phyloP scores from a whole-genome alignment of 2,888 invertebrate species.

The Drosophila neonasuta region DNA sequence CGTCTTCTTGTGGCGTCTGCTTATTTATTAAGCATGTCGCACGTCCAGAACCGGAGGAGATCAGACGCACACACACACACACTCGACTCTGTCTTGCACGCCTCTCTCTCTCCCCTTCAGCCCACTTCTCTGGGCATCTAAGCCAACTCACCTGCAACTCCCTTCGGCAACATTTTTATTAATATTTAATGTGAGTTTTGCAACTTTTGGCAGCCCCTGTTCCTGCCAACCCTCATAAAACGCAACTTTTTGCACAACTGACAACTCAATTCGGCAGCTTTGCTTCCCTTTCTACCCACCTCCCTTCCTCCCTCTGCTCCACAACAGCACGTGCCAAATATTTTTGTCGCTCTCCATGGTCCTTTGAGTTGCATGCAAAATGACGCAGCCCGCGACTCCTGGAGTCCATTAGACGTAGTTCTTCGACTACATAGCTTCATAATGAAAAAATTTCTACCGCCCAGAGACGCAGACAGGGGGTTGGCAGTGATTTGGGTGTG shows the following conservation, averaged over 20 bases:
- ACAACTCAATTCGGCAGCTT: conserved; percentile 76
- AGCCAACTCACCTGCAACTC: conserved; percentile 61
- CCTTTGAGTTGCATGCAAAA: conserved; percentile 55
- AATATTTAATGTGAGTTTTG: conserved; percentile 75
- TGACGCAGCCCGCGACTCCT: conserved; percentile 38
- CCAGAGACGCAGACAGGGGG: conserved; percentile 41
- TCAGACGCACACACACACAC: conserved; percentile 32
- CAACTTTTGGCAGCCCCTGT: conserved; percentile 54
- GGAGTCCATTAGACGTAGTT: conserved; percentile 57
- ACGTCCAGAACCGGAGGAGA: conserved; percentile 53
- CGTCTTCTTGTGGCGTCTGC: conserved; percentile 33
- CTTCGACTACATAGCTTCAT: conserved; percentile 57
- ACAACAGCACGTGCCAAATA: conserved; percentile 72
- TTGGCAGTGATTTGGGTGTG: conserved; percentile 48
- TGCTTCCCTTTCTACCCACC: conserved; percentile 5
- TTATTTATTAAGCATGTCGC: conserved; percentile 69
- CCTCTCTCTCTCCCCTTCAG: not conserved
- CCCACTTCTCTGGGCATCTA: not conserved
- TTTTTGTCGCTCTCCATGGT: conserved; percentile 52
- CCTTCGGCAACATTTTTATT: conserved; percentile 76
- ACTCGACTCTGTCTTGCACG: conserved; percentile 7
- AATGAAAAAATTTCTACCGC: conserved; percentile 63
- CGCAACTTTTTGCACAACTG: conserved; percentile 77
- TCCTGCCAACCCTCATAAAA: conserved; percentile 71
- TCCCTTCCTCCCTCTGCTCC: conserved; percentile 4